Evolutionary conservation across 2,113 vertebrate species (phyloP), one percentile per base, ranked within the genome.

Genomic region (Centropristis striata): DNA sequence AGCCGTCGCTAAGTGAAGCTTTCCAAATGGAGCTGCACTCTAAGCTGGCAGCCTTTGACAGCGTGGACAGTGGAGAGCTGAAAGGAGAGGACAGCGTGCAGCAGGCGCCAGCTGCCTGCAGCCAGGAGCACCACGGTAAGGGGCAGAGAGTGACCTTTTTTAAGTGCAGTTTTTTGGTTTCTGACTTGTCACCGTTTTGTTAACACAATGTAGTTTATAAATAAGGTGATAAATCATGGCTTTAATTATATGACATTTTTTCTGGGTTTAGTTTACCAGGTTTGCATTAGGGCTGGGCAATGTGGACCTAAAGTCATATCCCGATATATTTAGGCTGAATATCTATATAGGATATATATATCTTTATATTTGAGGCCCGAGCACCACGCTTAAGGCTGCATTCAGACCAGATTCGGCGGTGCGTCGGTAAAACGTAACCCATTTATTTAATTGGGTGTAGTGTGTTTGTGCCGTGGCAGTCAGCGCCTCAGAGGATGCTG

Each of bases 1-100:
- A 97, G 85, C 88, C 92, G n/a, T 91, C 93, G 53, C 88, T 95
- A 18, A 94, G 91, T 71, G 97, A 98, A 88, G 95, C 92, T 71
- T 90, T 91, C 83, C 96, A 95, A 16, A 93, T 93, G 81, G 96
- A 97, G 90, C 92, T 94, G 28, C 95, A 95, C 70, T 91, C 80
- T 4, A 95, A 94, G 65, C 88, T 95, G 86, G 71, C 92, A 81
- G 87, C 90, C 37, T 91, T 91, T 90, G 92, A 92, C 92, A 73
- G 57, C 1, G 75, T 80, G 87, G 89, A 95, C 93, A 46, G 64
- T 88, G 63, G 94, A 94, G 80, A 87, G 92, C 71, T 88, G 81
- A 93, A 93, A 84, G 91, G 20, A 88, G 91, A 84, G 32, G 90
- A 93, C 44, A 23, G 66, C 44, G 1, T 60, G 3, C 87, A 86